Evolutionary conservation across 2,113 vertebrate species (phyloP).

Genomic region (Cheilinus undulatus): DNA sequence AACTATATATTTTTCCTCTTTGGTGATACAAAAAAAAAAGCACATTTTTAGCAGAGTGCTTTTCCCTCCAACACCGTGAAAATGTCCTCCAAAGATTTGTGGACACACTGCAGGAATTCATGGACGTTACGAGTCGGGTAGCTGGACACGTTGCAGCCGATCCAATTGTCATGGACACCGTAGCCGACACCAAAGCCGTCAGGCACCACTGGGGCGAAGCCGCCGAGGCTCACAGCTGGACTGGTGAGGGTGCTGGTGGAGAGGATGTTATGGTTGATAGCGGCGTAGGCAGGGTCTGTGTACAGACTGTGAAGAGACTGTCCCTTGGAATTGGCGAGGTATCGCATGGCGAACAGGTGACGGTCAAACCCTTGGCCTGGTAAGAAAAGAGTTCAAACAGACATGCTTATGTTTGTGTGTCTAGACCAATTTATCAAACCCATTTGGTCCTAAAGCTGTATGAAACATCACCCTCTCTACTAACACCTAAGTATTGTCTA

Average conservation of each 20-base stretch:
- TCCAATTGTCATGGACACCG: slow-evolving; percentile 89
- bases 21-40: background rate
- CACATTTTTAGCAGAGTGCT: slow-evolving; percentile 76
- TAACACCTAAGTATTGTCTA: too few species aligned
- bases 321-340: slow-evolving; percentile 83
- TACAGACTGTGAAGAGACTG: slow-evolving; percentile 85
- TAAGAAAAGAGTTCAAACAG: slow-evolving; percentile 10
- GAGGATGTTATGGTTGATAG: slow-evolving; percentile 94
- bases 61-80: slow-evolving; percentile 91
- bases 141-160: slow-evolving; percentile 92
- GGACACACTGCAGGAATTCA: slow-evolving; percentile 90
- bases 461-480: too few species aligned
- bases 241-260: slow-evolving; percentile 95
- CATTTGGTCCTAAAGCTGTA: too few species aligned
- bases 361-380: slow-evolving; percentile 97
- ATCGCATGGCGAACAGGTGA: slow-evolving; percentile 91
- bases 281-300: slow-evolving; percentile 88
- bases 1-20: background rate
- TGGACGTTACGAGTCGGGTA: slow-evolving; percentile 88
- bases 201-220: slow-evolving; percentile 94
- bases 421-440: too few species aligned
- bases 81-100: slow-evolving; percentile 93
- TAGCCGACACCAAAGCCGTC: slow-evolving; percentile 95
- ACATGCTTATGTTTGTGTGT: background rate
- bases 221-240: slow-evolving; percentile 88